Conservation (phyloP, 2,797 vertebrate species). For the Coendou prehensilis region DNA sequence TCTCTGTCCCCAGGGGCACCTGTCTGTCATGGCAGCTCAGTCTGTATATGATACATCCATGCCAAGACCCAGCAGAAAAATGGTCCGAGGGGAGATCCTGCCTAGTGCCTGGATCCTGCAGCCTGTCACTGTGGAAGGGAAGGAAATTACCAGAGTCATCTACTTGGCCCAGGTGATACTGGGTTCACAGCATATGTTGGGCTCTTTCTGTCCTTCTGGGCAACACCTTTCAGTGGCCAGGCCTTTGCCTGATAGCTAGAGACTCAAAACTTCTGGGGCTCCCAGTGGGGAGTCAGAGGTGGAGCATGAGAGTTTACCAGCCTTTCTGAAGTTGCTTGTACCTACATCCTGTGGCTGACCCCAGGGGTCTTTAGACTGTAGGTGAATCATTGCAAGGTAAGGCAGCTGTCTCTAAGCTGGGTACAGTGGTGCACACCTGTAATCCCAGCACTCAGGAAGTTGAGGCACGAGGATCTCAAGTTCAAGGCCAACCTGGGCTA, state of each 20-base stretch:
- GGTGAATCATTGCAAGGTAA: not conserved
- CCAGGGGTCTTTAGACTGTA: not conserved
- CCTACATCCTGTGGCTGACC: not conserved
- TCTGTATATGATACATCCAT: conserved; percentile 96
- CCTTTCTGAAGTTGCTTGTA: not conserved
- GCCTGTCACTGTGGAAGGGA: conserved; percentile 90
- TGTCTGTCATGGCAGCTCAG: conserved; percentile 94
- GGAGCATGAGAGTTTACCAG: not conserved
- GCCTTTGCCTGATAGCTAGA: not conserved
- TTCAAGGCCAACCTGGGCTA: not conserved
- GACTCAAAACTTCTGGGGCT: not conserved
- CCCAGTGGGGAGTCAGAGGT: not conserved
- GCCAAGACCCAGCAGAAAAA: conserved; percentile 93
- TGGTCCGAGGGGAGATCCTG: conserved; percentile 95
- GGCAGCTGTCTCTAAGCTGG: not conserved
- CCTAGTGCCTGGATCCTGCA: conserved; percentile 98
- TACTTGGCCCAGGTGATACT: conserved; percentile 95
- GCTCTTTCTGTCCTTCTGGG: not conserved
- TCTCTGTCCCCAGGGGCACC: conserved; percentile 89
- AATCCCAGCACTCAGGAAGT: not conserved
- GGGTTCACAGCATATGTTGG: too few relatives aligned
- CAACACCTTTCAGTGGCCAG: not conserved
- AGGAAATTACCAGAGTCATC: conserved; percentile 93
- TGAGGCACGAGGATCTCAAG: not conserved
- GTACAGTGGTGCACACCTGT: not conserved